A percentile compares a stretch with the other conserved stretches of the same genome.
phyloP scores from a whole-genome alignment of 2,797 vertebrate species.

The Phalanger gymnotis region DNA sequence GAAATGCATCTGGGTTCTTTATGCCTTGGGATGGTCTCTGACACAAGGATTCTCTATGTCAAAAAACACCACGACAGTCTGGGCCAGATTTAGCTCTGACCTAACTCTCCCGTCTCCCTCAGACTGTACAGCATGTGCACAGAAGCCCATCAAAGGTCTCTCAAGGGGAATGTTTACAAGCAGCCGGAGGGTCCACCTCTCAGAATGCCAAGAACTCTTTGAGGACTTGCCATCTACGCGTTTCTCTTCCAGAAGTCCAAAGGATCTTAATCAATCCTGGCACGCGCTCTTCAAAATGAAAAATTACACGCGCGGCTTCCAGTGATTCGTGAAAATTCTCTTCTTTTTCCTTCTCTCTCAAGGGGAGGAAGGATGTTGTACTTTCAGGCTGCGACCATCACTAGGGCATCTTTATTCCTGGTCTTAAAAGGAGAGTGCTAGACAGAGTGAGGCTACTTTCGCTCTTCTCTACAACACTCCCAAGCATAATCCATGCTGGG shows the following conservation, averaged over 20 bases:
- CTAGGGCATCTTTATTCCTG: conserved; percentile 7
- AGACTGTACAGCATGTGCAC: not conserved
- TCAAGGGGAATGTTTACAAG: not conserved
- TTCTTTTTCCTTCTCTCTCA: conserved; percentile 55
- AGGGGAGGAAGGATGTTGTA: conserved; percentile 9
- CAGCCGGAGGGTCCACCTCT: not conserved
- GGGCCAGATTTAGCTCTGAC: not conserved
- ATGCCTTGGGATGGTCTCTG: not conserved
- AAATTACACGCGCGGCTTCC: not conserved
- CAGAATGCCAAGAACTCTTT: not conserved
- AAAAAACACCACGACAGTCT: not conserved
- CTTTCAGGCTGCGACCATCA: not conserved
- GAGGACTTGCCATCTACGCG: not conserved
- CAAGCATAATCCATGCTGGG: conserved; percentile 68
- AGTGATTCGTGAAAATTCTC: not conserved
- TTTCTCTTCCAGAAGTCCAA: not conserved
- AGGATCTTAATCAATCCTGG: not conserved
- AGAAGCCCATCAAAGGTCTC: not conserved
- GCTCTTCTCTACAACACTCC: conserved; percentile 58
- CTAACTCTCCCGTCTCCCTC: not conserved
- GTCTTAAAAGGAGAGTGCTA: conserved; percentile 15
- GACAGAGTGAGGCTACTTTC: conserved; percentile 66
- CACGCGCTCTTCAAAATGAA: not conserved
- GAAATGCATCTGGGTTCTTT: not conserved
- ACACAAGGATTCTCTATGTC: not conserved